phyloP scores from a whole-genome alignment of 2,888 invertebrate genomes.

The Tetramorium bicarinatum region DNA sequence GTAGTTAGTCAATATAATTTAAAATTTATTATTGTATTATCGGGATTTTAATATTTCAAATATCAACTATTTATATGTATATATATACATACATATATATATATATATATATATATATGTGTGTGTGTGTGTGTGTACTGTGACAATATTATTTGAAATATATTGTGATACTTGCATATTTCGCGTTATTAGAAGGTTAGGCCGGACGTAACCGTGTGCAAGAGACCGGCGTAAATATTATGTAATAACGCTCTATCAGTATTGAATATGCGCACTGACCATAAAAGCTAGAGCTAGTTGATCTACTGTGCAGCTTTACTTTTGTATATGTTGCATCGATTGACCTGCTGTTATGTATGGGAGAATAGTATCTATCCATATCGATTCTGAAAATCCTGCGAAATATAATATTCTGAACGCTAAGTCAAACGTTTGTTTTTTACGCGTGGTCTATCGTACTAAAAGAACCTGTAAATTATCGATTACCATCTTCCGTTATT shows the following conservation, averaged over 20 bases:
- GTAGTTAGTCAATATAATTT: neutral
- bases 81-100: no score
- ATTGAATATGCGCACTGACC: neutral
- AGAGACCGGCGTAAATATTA: neutral
- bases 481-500: slow-evolving; percentile 16
- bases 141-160: neutral
- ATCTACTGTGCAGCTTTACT: neutral
- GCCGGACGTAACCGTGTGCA: neutral
- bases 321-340: slow-evolving; percentile 27
- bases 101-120: no score
- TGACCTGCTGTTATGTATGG: slow-evolving; percentile 4
- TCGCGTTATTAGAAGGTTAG: neutral
- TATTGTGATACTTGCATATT: neutral
- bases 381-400: slow-evolving; percentile 18
- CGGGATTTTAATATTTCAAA: neutral
- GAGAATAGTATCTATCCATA: neutral
- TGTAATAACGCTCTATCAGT: neutral
- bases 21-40: neutral
- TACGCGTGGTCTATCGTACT: neutral
- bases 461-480: slow-evolving; percentile 4
- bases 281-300: neutral
- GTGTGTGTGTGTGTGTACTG: neutral
- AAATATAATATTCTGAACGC: neutral
- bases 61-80: neutral
- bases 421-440: neutral